Evolutionary conservation across 1,140 invertebrate species (phyloP).

Genomic region (Physella acuta): DNA sequence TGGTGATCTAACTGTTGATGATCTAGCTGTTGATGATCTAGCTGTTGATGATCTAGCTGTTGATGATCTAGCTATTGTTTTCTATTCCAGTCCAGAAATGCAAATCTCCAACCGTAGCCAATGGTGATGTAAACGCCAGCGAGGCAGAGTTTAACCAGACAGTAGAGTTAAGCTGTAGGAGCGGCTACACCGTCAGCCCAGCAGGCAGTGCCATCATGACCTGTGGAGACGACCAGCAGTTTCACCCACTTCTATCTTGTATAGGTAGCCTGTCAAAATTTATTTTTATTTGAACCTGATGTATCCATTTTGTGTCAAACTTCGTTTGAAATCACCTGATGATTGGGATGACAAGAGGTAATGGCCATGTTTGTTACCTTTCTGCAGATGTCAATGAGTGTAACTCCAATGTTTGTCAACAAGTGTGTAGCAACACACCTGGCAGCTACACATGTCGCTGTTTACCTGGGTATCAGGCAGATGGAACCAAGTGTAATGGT

Average conservation of each 20-base stretch:
- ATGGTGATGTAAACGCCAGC: slow-evolving; percentile 21
- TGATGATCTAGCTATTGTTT: neutral
- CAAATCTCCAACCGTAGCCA: slow-evolving; percentile 25
- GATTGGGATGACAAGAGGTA: no score
- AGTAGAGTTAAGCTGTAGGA: slow-evolving; percentile 18
- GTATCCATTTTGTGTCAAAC: no score
- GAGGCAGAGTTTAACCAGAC: neutral
- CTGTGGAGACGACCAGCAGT: slow-evolving; percentile 4
- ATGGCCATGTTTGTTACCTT: neutral
- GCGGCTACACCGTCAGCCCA: slow-evolving; percentile 16
- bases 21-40: no score
- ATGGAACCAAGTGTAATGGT: slow-evolving; percentile 1
- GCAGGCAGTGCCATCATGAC: neutral
- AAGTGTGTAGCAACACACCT: neutral
- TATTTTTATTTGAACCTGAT: no score
- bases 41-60: no score
- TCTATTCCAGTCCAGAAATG: slow-evolving; percentile 31
- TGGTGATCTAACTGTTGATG: no score
- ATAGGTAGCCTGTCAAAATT: slow-evolving; percentile 3
- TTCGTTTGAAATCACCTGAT: no score
- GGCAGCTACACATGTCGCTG: slow-evolving; percentile 13
- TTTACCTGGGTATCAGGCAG: neutral
- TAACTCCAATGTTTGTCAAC: neutral
- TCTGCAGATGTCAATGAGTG: slow-evolving; percentile 31
- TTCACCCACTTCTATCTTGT: neutral